A percentile compares a stretch with the other conserved stretches of the same genome.
Conservation (phyloP, 2,797 vertebrate genomes). For the Sebastes hopkinsi region DNA sequence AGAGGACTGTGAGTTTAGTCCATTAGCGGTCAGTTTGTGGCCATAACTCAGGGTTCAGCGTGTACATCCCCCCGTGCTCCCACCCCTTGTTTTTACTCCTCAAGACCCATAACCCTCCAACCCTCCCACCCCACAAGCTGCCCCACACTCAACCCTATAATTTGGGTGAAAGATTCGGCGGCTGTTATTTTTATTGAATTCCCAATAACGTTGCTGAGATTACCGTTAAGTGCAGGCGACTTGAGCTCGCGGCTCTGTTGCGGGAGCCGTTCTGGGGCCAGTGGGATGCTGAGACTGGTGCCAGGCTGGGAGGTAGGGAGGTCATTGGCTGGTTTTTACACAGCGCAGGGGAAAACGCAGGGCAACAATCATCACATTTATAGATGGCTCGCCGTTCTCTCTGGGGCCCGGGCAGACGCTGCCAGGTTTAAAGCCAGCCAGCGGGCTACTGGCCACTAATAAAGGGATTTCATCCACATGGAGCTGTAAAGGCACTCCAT, state of each 20-base stretch:
- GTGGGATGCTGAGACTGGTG: conserved; percentile 53
- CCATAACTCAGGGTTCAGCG: conserved; percentile 47
- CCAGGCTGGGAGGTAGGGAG: conserved; percentile 50
- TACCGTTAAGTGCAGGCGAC: conserved; percentile 62
- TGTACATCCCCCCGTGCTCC: not conserved
- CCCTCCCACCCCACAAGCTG: conserved; percentile 23
- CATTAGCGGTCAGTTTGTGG: conserved; percentile 70
- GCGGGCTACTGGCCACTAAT: conserved; percentile 68
- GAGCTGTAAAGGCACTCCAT: conserved; percentile 48
- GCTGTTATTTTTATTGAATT: conserved; percentile 79
- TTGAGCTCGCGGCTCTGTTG: conserved; percentile 43
- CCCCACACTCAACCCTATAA: conserved; percentile 69
- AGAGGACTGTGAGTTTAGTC: conserved; percentile 59
- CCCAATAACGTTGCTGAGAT: conserved; percentile 72
- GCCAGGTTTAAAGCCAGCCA: conserved; percentile 70
- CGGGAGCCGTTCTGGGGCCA: conserved; percentile 59
- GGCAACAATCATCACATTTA: conserved; percentile 71
- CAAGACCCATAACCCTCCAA: conserved; percentile 12
- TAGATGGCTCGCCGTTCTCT: conserved; percentile 48
- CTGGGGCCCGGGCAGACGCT: conserved; percentile 23
- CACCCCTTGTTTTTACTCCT: conserved; percentile 51
- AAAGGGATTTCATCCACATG: conserved; percentile 62
- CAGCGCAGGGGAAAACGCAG: conserved; percentile 53
- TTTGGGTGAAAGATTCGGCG: conserved; percentile 74
- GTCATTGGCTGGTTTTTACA: conserved; percentile 62